Conservation (phyloP, 2,888 invertebrate species). For the Dasypolia templi region DNA sequence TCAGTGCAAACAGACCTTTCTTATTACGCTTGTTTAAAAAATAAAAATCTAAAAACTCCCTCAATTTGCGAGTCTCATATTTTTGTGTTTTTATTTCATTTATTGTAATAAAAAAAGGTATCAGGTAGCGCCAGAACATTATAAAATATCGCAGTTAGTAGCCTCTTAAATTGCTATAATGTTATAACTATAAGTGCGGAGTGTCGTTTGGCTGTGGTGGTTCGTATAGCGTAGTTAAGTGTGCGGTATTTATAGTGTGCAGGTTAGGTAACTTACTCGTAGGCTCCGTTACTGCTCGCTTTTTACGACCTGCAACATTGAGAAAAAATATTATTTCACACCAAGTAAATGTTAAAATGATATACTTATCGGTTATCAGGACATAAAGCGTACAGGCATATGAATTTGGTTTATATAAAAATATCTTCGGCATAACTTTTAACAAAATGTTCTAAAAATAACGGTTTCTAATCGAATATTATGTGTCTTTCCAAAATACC, state of each 20-base stretch:
- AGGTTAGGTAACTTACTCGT: conserved; percentile 72
- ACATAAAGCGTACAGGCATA: no score
- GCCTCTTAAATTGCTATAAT: conserved; percentile 36
- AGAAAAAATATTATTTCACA: not conserved
- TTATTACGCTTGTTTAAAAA: no score
- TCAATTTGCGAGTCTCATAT: no score
- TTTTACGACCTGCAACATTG: conserved; percentile 73
- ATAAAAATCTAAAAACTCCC: no score
- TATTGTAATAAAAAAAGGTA: not conserved
- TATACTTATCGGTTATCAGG: no score
- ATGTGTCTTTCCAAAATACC: no score
- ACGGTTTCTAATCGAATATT: no score
- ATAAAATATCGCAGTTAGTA: conserved; percentile 63
- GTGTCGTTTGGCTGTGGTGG: conserved; percentile 58
- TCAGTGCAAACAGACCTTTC: not conserved
- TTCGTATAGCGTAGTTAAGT: conserved; percentile 67
- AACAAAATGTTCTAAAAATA: no score
- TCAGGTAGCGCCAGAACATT: conserved; percentile 55
- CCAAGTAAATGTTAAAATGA: no score
- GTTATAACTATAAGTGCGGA: conserved; percentile 44
- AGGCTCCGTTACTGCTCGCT: conserved; percentile 71
- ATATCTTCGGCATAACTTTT: no score
- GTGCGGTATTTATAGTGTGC: conserved; percentile 60
- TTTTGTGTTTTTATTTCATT: no score
- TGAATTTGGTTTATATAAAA: no score